Evolutionary conservation across 2,797 vertebrate genomes (phyloP).

Genomic region (Eulemur rubriventer): DNA sequence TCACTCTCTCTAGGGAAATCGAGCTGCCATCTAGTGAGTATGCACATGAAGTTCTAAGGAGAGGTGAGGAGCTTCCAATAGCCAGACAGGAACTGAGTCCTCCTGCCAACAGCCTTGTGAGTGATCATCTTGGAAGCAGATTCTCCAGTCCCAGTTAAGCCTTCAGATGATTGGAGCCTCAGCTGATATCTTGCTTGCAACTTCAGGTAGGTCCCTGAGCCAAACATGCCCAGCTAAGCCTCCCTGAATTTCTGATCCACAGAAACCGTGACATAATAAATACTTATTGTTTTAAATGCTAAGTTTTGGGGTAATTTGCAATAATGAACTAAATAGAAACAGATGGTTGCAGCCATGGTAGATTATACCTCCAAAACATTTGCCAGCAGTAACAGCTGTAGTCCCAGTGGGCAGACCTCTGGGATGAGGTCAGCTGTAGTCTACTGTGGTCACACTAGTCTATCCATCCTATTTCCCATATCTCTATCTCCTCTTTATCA

Average conservation of each 20-base stretch:
- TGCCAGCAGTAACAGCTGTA: neutral
- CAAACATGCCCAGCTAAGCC: neutral
- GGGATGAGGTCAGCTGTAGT: no score
- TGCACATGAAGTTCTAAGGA: neutral
- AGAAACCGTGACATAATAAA: neutral
- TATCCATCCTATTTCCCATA: neutral
- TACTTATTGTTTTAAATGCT: neutral
- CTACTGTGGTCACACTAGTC: neutral
- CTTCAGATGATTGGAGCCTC: neutral
- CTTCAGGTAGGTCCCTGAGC: neutral
- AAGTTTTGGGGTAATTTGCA: neutral
- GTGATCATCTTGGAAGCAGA: neutral
- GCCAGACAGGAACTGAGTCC: neutral
- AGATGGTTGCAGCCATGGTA: neutral
- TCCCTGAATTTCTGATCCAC: neutral
- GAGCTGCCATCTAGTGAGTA: neutral
- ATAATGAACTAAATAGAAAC: constrained; percentile 15
- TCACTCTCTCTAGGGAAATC: neutral
- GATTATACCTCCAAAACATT: neutral
- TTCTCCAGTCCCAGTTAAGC: neutral
- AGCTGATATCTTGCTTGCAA: neutral
- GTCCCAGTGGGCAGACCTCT: neutral
- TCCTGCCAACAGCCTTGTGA: neutral
- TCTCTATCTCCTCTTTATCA: neutral
- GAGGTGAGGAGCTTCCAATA: neutral